Evolutionary conservation across 2,888 invertebrate genomes (phyloP), one percentile per base, ranked within the genome.

Genomic region (Hermodice carunculata): DNA sequence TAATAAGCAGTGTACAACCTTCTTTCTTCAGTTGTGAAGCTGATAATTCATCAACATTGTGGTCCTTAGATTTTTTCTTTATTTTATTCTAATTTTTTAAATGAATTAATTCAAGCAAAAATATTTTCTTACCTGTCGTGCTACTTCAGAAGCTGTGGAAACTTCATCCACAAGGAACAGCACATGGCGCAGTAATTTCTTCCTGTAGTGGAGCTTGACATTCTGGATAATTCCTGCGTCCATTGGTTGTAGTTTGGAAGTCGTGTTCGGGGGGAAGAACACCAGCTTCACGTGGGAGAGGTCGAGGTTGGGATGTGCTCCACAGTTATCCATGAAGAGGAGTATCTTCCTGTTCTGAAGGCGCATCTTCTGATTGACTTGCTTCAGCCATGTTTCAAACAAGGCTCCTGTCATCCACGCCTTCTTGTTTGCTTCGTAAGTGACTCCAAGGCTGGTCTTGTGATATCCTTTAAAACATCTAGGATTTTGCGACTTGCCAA

Each of bases 181-280:
- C 24, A 42, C 19, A 1, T 42, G 8, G 19, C n/a, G 6, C 28
- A 56, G n/a, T 3, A 56, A 8, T 5, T 19, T 8, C 3, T 11
- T 42, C 2, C 56, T 2, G n/a, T 56, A 56, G n/a, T 42, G 11
- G 17, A 19, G 14, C 56, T 56, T 56, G 19, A 56, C 6, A 11
- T 22, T 14, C 17, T 14, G 5, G 42, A 56, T 56, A 3, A 56
- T 42, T 1, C 56, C 42, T 29, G 37, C 40, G 43, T 56, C 56
- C n/a, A 56, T 8, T 14, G 56, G 56, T 26, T 56, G 56, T 6
- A 24, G n/a, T 2, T 2, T 26, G 8, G 19, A 22, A 11, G 56
- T 56, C 5, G 56, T 56, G 42, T 42, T 42, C n/a, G 56, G 26
- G 26, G 56, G 56, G 2, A 56, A 28, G 28, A 42, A 56, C 8